These are phyloP conservation scores for Hydrolagus colliei DNA, from an alignment of 2,797 vertebrate species.

Conservation along the genomic window DNA sequence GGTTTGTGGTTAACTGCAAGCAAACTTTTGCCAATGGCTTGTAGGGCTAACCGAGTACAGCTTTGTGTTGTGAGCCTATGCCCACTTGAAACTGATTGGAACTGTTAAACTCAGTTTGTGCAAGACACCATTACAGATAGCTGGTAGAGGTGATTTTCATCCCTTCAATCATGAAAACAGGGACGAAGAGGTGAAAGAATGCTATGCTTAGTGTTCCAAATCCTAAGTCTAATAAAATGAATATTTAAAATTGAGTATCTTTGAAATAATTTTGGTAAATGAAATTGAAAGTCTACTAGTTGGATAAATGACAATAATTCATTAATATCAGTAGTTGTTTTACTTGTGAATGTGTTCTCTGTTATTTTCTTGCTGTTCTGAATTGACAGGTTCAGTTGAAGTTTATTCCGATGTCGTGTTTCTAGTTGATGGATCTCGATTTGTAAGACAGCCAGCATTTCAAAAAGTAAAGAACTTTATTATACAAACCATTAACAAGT, in stretches of 20 bases:
- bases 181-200: too few relatives aligned
- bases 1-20: neutral
- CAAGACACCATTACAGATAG: too few relatives aligned
- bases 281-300: neutral
- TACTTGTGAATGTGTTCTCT: neutral
- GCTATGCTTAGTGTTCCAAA: too few relatives aligned
- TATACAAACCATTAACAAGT: slow-evolving; percentile 41
- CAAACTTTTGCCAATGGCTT: too few relatives aligned
- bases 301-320: neutral
- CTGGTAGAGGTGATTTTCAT: too few relatives aligned
- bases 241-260: too few relatives aligned
- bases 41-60: too few relatives aligned
- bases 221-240: too few relatives aligned
- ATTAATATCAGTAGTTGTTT: neutral
- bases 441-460: slow-evolving; percentile 42
- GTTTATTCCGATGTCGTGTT: slow-evolving; percentile 69
- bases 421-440: slow-evolving; percentile 58
- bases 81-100: too few relatives aligned
- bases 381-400: slow-evolving; percentile 43
- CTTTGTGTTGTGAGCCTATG: too few relatives aligned
- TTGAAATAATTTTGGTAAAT: neutral
- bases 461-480: slow-evolving; percentile 47
- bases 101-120: too few relatives aligned
- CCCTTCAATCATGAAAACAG: too few relatives aligned
- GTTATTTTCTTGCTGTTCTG: slow-evolving; percentile 13